Conservation (phyloP, 1,140 invertebrate genomes). For the Heliothis subflexa region DNA sequence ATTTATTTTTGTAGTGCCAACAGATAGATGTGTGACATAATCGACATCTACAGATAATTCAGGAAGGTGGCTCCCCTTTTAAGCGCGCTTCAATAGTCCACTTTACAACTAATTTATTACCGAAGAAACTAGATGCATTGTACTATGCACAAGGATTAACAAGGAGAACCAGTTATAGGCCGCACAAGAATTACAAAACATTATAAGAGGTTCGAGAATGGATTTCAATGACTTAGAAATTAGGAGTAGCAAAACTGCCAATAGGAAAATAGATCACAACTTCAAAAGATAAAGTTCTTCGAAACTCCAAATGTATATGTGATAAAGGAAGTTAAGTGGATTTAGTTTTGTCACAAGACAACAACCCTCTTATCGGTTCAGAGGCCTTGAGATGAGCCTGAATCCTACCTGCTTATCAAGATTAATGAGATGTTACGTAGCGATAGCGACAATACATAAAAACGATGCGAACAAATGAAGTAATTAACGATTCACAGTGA, state of each 20-base stretch:
- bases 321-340: constrained; percentile 40
- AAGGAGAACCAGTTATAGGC: background rate
- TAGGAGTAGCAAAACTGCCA: background rate
- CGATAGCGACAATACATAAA: constrained; percentile 36
- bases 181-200: background rate
- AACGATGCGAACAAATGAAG: constrained; percentile 12
- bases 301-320: background rate
- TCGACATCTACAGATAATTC: constrained; percentile 45
- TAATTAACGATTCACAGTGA: constrained; percentile 34
- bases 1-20: constrained; percentile 72
- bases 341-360: constrained; percentile 42
- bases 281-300: constrained; percentile 2
- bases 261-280: constrained; percentile 1
- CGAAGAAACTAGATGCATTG: constrained; percentile 1
- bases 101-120: constrained; percentile 33
- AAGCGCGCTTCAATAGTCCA: background rate
- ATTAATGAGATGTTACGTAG: constrained; percentile 61
- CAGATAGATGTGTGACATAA: constrained; percentile 64
- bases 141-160: background rate
- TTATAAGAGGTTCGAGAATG: background rate
- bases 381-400: constrained; percentile 70
- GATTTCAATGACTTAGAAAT: background rate
- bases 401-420: constrained; percentile 75
- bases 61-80: background rate
- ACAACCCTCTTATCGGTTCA: constrained; percentile 65